Evolutionary conservation across 2,797 vertebrate genomes (phyloP), one percentile per base, ranked within the genome.

Genomic region (Bufotes viridis): DNA sequence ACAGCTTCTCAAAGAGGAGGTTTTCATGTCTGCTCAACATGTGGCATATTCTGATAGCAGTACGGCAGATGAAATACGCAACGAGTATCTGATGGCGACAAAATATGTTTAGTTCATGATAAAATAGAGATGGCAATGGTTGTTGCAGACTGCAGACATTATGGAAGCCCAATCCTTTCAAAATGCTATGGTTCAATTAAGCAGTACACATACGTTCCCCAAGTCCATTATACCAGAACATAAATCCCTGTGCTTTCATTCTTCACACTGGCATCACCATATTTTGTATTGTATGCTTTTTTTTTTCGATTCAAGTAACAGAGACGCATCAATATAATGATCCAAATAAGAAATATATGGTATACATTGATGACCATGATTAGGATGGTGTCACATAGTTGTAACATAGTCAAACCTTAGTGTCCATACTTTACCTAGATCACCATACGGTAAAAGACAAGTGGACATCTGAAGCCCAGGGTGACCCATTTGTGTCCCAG

Each of bases 11-110:
- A 22, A 55, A 78, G 15, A 15, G 20, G 51, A n/a, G 69, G 60
- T 60, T 70, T 88, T 84, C 75, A 60, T 83, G 49, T 49, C 61
- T n/a, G 75, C 87, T 61, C 76, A 84, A 67, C 34, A 67, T 49
- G 81, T 78, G 78, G 51, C 72, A 75, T 75, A 81, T 61, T 55
- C 72, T 65, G 84, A 87, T 72, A 87, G 80, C 60, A 81, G 42
- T n/a, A 60, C 15, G 65, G 22, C 85, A 61, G 85, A 26, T 81
- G 65, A 87, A 87, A 74, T 34, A 79, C 9, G n/a, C 76, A 22
- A 72, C 11, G 42, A 80, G 57, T 20, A 78, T 55, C 74, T 78
- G 74, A 85, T 86, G 57, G 29, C 18, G 53, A 42, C 61, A 53
- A 80, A 81, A 81, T 72, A 70, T 80, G 75, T 86, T 84, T 61